phyloP scores from a whole-genome alignment of 2,797 vertebrate species.

The Gymnoscopelus microlampas region DNA sequence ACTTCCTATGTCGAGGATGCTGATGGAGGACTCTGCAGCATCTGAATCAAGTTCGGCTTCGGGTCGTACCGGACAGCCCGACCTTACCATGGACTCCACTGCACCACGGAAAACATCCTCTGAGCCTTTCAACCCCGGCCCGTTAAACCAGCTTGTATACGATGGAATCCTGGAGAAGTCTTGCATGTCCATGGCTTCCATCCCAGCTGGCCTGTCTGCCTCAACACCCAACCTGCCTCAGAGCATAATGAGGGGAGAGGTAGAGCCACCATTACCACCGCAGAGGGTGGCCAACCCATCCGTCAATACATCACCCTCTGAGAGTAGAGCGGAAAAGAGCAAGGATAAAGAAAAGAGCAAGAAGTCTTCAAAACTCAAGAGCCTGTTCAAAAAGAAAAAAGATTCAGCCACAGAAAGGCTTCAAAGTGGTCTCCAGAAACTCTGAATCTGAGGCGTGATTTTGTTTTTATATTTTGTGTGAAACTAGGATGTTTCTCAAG shows the following conservation, averaged over 20 bases:
- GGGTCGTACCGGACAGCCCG: slow-evolving; percentile 84
- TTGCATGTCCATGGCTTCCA: slow-evolving; percentile 79
- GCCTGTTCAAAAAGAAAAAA: slow-evolving; percentile 94
- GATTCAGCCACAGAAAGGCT: slow-evolving; percentile 64
- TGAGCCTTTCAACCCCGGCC: slow-evolving; percentile 50
- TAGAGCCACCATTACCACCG: slow-evolving; percentile 30
- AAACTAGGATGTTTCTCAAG: slow-evolving; percentile 1
- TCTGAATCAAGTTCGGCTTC: slow-evolving; percentile 59
- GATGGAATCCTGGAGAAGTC: slow-evolving; percentile 98
- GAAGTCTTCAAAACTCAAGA: slow-evolving; percentile 94
- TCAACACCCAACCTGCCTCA: slow-evolving; percentile 81
- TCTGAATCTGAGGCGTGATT: slow-evolving; percentile 52
- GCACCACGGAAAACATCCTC: slow-evolving; percentile 71
- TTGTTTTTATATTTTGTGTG: slow-evolving; percentile 19
- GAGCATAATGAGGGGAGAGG: slow-evolving; percentile 55
- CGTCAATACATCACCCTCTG: slow-evolving; percentile 54
- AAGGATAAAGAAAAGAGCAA: slow-evolving; percentile 89
- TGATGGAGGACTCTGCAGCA: slow-evolving; percentile 63
- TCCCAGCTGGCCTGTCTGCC: slow-evolving; percentile 37
- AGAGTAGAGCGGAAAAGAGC: slow-evolving; percentile 72
- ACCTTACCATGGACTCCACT: slow-evolving; percentile 84
- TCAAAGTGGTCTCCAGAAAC: slow-evolving; percentile 74
- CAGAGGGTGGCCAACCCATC: slow-evolving; percentile 54
- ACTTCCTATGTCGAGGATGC: slow-evolving; percentile 41
- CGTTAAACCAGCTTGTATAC: slow-evolving; percentile 89